Percentiles rank a stretch among this genome's conserved stretches.
These are phyloP conservation scores for Otolemur crassicaudatus DNA, from an alignment of 2,797 vertebrate genomes.

Conservation along the genomic window DNA sequence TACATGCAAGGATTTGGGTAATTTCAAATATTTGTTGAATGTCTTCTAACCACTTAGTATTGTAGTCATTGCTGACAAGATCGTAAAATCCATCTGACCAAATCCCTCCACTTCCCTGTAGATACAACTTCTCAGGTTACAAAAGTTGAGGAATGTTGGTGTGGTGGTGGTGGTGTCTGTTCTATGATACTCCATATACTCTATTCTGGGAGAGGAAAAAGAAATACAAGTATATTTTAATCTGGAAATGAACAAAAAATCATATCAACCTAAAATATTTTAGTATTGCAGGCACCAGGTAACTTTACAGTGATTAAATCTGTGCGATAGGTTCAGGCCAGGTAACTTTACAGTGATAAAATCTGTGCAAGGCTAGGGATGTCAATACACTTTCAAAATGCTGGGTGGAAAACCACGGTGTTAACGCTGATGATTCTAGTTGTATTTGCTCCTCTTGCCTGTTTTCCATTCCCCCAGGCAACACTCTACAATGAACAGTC, in stretches of 20 bases:
- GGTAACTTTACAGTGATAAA: neutral
- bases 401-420: neutral
- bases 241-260: slow-evolving; percentile 17
- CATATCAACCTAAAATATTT: neutral
- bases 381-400: neutral
- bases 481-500: neutral
- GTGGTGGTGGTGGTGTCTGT: neutral
- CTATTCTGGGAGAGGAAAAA: neutral
- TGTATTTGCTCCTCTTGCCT: slow-evolving; percentile 4
- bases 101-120: neutral
- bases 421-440: slow-evolving; percentile 1
- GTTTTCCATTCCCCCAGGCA: neutral
- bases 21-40: slow-evolving; percentile 5
- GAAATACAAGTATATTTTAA: neutral
- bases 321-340: neutral
- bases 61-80: neutral
- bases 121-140: neutral
- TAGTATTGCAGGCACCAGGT: neutral
- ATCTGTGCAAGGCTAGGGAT: neutral
- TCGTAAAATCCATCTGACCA: neutral
- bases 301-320: neutral
- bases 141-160: neutral
- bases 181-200: neutral
- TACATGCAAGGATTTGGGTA: neutral
- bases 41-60: neutral